A percentile compares a stretch with the other conserved stretches of the same genome.
Evolutionary conservation across 1,140 invertebrate species (phyloP).

Genomic region (Linepithema humile): DNA sequence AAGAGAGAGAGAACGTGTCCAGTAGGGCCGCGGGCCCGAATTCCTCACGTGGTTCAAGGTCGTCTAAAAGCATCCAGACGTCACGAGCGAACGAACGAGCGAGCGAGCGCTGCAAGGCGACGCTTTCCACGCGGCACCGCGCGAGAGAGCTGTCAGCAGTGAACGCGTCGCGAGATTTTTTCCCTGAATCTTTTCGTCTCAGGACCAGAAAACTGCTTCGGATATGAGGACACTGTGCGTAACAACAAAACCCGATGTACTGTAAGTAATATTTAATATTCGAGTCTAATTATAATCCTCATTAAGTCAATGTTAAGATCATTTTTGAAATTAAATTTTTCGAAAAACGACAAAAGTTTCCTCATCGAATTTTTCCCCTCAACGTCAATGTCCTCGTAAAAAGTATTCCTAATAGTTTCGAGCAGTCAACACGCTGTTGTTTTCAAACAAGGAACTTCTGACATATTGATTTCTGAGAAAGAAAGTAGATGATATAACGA

Average conservation of each 20-base stretch:
- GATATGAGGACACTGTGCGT: not conserved
- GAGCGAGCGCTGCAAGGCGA: slow-evolving; percentile 3
- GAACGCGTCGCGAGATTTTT: not conserved
- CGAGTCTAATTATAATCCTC: no score
- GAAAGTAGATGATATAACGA: no score
- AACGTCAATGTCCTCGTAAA: no score
- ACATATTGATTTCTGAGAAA: no score
- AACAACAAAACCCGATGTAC: slow-evolving; percentile 6
- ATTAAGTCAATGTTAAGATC: no score
- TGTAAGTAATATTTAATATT: not conserved
- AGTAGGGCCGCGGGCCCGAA: slow-evolving; percentile 18
- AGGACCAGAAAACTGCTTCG: not conserved
- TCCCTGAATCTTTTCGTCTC: not conserved
- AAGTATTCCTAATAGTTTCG: no score
- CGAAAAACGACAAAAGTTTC: no score
- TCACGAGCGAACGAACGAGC: slow-evolving; percentile 52
- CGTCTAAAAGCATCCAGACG: slow-evolving; percentile 67
- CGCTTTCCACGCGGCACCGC: slow-evolving; percentile 28
- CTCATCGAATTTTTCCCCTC: no score
- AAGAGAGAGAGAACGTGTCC: not conserved
- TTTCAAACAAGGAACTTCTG: no score
- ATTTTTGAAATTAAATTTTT: no score
- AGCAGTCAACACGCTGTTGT: no score
- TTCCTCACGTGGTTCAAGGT: slow-evolving; percentile 66
- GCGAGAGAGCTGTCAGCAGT: slow-evolving; percentile 26